Evolutionary conservation across 2,113 vertebrate genomes (phyloP).

Genomic region (Salminus brasiliensis): DNA sequence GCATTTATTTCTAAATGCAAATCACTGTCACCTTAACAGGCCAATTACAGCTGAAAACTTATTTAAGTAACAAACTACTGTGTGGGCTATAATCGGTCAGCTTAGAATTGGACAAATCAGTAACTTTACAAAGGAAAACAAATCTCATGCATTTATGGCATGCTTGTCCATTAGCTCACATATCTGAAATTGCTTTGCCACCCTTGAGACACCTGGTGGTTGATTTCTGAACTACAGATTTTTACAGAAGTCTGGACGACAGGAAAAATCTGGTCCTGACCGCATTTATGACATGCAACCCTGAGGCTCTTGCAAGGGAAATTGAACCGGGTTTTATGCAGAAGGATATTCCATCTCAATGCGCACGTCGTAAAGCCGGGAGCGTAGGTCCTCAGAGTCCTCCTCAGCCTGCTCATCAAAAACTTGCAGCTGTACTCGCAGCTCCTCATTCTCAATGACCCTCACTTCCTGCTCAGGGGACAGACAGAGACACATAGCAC

Average conservation of each 20-base stretch:
- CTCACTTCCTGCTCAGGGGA: constrained; percentile 77
- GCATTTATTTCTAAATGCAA: background rate
- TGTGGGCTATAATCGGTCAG: too few relatives aligned
- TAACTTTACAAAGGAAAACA: background rate
- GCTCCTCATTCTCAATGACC: constrained; percentile 86
- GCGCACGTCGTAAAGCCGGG: constrained; percentile 86
- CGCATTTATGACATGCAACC: background rate
- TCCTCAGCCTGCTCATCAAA: constrained; percentile 90
- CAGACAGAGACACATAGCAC: background rate
- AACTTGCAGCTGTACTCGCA: constrained; percentile 84
- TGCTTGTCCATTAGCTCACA: background rate
- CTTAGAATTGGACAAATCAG: too few relatives aligned
- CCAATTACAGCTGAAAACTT: background rate
- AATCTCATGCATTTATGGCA: background rate
- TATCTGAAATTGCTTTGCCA: background rate
- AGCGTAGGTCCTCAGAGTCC: constrained; percentile 85
- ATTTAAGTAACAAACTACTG: too few relatives aligned
- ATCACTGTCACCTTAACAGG: background rate
- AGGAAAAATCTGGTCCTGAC: background rate
- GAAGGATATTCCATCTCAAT: constrained; percentile 97
- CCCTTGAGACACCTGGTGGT: constrained; percentile 72
- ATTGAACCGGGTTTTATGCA: constrained; percentile 31
- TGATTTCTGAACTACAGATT: constrained; percentile 51
- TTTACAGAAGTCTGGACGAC: background rate
- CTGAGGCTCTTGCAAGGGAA: background rate